Evolutionary conservation across 2,113 vertebrate genomes (phyloP).

Genomic region (Morone saxatilis): DNA sequence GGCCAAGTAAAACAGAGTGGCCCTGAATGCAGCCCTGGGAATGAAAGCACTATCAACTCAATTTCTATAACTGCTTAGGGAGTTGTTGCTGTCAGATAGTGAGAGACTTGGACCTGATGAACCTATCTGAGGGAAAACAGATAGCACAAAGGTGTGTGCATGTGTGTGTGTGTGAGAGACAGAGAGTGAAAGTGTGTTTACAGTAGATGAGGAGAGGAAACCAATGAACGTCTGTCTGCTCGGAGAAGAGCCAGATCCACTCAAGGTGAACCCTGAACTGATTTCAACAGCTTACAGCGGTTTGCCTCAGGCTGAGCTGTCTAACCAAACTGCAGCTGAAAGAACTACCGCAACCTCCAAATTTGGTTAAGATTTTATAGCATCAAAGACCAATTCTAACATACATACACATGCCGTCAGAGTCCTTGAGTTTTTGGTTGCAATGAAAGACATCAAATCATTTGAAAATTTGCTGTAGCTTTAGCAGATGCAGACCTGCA

Average conservation of each 20-base stretch:
- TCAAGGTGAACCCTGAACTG: slow-evolving; percentile 61
- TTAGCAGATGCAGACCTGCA: slow-evolving; percentile 3
- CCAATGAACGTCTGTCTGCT: slow-evolving; percentile 27
- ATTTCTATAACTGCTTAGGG: slow-evolving; percentile 38
- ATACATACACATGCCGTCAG: slow-evolving; percentile 14
- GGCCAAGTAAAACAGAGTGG: slow-evolving; percentile 54
- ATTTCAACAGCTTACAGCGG: slow-evolving; percentile 42
- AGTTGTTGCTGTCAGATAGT: slow-evolving; percentile 32
- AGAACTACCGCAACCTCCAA: slow-evolving; percentile 26
- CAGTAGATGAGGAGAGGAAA: slow-evolving; percentile 43
- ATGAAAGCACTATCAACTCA: slow-evolving; percentile 25
- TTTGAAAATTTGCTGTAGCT: slow-evolving; percentile 3
- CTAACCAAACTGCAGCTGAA: slow-evolving; percentile 42
- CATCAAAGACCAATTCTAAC: slow-evolving; percentile 22
- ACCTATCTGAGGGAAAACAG: slow-evolving; percentile 53
- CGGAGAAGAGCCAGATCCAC: slow-evolving; percentile 43
- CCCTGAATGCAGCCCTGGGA: slow-evolving; percentile 17
- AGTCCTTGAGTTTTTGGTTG: slow-evolving; percentile 38
- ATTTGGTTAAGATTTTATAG: slow-evolving; percentile 27
- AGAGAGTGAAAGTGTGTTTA: slow-evolving; percentile 37
- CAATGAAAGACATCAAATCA: slow-evolving; percentile 7
- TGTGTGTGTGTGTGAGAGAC: neutral
- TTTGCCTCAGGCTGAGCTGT: slow-evolving; percentile 38
- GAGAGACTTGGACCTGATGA: slow-evolving; percentile 58
- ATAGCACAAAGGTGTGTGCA: slow-evolving; percentile 17